phyloP scores from a whole-genome alignment of 2,113 vertebrate genomes.

The Paramisgurnus dabryanus region DNA sequence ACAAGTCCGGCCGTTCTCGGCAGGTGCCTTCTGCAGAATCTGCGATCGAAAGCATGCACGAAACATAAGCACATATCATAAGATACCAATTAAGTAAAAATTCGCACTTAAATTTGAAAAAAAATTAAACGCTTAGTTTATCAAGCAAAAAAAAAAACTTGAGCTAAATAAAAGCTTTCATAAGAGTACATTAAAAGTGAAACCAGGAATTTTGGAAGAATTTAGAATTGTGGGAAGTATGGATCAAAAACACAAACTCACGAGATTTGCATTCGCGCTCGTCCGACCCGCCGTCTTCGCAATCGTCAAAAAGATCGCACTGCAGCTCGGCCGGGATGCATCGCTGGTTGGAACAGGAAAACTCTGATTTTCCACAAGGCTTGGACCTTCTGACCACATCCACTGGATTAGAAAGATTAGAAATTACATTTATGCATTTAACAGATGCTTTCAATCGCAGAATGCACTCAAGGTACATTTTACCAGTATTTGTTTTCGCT shows the following conservation, averaged over 20 bases:
- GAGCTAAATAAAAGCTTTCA: background rate
- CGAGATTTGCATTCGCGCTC: conserved; percentile 81
- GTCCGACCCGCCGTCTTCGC: conserved; percentile 82
- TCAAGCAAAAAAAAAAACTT: background rate
- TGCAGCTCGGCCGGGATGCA: conserved; percentile 80
- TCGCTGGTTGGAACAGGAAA: conserved; percentile 79
- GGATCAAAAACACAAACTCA: conserved; percentile 63
- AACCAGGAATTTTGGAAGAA: too few relatives aligned
- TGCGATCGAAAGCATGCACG: conserved; percentile 50
- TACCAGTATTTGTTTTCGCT: too few relatives aligned
- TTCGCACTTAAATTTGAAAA: too few relatives aligned
- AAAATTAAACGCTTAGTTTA: background rate
- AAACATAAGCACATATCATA: too few relatives aligned
- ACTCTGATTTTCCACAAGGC: conserved; percentile 83
- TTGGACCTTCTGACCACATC: conserved; percentile 66
- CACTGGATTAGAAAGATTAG: conserved; percentile 58
- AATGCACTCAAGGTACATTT: too few relatives aligned
- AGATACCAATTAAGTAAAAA: too few relatives aligned
- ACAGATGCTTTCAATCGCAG: too few relatives aligned
- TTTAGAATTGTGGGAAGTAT: too few relatives aligned
- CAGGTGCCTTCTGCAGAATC: conserved; percentile 74
- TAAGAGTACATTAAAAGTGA: too few relatives aligned
- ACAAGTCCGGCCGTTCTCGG: conserved; percentile 77
- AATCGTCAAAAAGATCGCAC: conserved; percentile 85
- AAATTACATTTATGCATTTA: background rate